phyloP scores from a whole-genome alignment of 2,888 invertebrate species.

The Phrixothrix hirtus region DNA sequence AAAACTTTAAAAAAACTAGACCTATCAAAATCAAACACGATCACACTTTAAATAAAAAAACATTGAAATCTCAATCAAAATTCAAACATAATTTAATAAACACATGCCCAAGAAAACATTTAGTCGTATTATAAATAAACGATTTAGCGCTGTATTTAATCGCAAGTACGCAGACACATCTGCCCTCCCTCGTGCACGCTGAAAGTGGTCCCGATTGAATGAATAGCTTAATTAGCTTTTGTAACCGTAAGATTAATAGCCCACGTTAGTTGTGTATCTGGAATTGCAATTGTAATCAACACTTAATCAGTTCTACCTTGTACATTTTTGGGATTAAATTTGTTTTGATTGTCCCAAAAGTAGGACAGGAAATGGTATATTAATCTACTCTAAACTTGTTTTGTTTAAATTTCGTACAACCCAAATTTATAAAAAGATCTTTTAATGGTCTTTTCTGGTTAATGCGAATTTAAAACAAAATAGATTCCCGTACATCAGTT shows the following conservation, averaged over 20 bases:
- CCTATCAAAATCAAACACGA: no score
- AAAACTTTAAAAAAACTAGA: no score
- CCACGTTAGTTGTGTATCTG: slow-evolving; percentile 45
- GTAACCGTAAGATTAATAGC: slow-evolving; percentile 49
- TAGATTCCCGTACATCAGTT: slow-evolving; percentile 4
- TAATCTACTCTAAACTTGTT: no score
- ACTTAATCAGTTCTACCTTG: no score
- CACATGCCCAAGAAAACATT: no score
- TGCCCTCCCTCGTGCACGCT: slow-evolving; percentile 24
- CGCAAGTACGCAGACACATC: slow-evolving; percentile 30
- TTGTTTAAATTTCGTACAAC: not conserved
- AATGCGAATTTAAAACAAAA: not conserved
- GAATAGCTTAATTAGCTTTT: slow-evolving; percentile 53
- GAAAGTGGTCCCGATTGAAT: slow-evolving; percentile 43
- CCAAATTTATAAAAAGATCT: slow-evolving; percentile 1
- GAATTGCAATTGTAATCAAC: slow-evolving; percentile 42
- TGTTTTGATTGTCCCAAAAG: no score
- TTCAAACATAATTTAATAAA: no score
- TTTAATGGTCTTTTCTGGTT: not conserved
- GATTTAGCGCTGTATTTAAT: slow-evolving; percentile 27
- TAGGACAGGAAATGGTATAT: no score
- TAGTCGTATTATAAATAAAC: slow-evolving; percentile 7
- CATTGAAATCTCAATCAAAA: no score
- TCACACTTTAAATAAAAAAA: no score
- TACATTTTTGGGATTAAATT: no score